Evolutionary conservation across 2,888 invertebrate species (phyloP), one percentile per base, ranked within the genome.

Genomic region (Harpalus rubripes): DNA sequence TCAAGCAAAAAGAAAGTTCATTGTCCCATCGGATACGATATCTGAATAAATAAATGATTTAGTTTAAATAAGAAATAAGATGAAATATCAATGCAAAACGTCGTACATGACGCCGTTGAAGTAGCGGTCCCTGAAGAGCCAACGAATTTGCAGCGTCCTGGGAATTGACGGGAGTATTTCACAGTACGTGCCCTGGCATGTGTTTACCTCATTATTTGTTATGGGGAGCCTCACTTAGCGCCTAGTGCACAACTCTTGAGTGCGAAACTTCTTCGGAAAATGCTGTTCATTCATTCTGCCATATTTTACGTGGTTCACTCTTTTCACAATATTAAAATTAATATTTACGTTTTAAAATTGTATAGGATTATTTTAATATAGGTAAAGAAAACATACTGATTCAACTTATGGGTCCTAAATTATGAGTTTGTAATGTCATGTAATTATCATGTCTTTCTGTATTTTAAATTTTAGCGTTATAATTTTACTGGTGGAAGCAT

Each of bases 151-250:
- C 32, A 26, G 26, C 8, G 65, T n/a, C 26, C 16, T 32, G 68
- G 5, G 74, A 39, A 8, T 16, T 6, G 65, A n/a, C 65, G 22
- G n/a, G 61, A 68, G 12, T 12, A 52, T 52, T 44, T 74, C 44
- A 44, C 15, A 18, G 16, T 41, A 16, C 68, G 68, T 68, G 68
- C 32, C 68, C 15, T 15, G 39, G 44, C 44, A 74, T 44, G 41
- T 74, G 74, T 74, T 74, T 74, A 52, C 44, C 74, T 44, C 74
- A 74, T 74, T 74, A 74, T 74, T 32, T 22, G 68, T 68, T 68
- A 68, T 68, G 68, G 68, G 41, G 68, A 3, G 68, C 26, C 32
- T 68, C 68, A 68, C 68, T 68, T 41, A 68, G 68, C 68, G 41
- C 68, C 41, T 16, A 7, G 61, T 16, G 18, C 16, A 12, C 39